Evolutionary conservation across 2,113 vertebrate genomes (phyloP).

Genomic region (Charina bottae): DNA sequence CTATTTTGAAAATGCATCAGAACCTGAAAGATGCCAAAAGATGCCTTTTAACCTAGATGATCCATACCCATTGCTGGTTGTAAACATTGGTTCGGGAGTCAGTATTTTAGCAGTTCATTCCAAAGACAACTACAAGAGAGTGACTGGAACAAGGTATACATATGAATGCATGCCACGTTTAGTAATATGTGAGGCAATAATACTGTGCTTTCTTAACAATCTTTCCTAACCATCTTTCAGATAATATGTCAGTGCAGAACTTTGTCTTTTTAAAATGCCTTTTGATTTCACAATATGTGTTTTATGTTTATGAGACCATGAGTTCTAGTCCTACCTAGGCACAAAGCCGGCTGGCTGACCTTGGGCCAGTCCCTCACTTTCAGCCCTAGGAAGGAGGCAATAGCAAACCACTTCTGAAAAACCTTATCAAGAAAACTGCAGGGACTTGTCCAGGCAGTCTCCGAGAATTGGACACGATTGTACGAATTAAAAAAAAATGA

Average conservation of each 20-base stretch:
- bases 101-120: constrained; percentile 85
- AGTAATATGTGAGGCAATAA: rapidly evolving
- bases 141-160: constrained; percentile 82
- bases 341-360: too few relatives aligned
- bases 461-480: too few relatives aligned
- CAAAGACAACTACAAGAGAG: constrained; percentile 84
- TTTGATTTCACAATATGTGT: not conserved
- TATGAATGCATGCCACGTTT: not conserved
- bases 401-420: too few relatives aligned
- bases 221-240: not conserved
- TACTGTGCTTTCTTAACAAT: not conserved
- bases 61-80: constrained; percentile 80
- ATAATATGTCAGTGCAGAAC: not conserved
- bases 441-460: too few relatives aligned
- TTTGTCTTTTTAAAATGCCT: not conserved
- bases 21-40: constrained; percentile 84
- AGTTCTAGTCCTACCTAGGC: too few relatives aligned
- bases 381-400: too few relatives aligned
- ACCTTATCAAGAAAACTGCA: too few relatives aligned
- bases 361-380: too few relatives aligned
- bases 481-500: not conserved
- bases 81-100: constrained; percentile 85
- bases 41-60: constrained; percentile 86
- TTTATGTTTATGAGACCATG: not conserved
- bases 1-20: constrained; percentile 85